Percentiles rank a stretch among this genome's conserved stretches.
Evolutionary conservation across 2,797 vertebrate species (phyloP).

Genomic region (Malacoctenus gilli): DNA sequence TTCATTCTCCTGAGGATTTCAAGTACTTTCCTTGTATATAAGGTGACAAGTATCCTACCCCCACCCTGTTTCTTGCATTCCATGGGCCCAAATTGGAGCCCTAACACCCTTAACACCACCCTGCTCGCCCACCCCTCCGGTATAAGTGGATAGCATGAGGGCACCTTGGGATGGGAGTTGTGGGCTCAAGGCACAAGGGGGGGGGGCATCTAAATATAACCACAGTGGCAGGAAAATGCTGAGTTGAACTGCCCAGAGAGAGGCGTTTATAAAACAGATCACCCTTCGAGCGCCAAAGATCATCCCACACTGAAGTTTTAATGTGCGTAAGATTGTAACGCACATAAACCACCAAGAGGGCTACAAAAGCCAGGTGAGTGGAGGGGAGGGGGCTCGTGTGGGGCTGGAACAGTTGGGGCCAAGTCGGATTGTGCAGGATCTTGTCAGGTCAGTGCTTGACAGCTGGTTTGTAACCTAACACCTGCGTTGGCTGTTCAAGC

Average conservation of each 20-base stretch:
- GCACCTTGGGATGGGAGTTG: conserved; percentile 56
- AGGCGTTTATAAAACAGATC: conserved; percentile 33
- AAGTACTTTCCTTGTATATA: conserved; percentile 14
- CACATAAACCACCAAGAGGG: conserved; percentile 16
- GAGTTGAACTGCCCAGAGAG: conserved; percentile 40
- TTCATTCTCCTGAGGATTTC: conserved; percentile 13
- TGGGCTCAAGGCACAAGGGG: conserved; percentile 38
- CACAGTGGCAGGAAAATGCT: conserved; percentile 44
- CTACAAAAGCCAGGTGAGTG: conserved; percentile 65
- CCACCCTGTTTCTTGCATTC: no score
- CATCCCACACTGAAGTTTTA: conserved; percentile 18
- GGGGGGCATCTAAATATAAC: conserved; percentile 67
- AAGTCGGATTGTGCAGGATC: conserved; percentile 36
- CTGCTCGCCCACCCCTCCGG: conserved; percentile 33
- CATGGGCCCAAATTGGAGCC: conserved; percentile 33
- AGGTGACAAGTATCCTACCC: conserved; percentile 15
- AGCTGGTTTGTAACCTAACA: conserved; percentile 71
- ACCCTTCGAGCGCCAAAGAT: conserved; percentile 62
- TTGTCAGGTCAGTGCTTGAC: conserved; percentile 52
- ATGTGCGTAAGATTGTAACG: conserved; percentile 37
- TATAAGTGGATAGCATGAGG: conserved; percentile 56
- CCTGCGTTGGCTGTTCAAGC: conserved; percentile 44
- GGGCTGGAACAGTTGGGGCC: conserved; percentile 15
- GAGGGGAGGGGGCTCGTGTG: conserved; percentile 2
- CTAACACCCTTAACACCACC: not conserved